phyloP scores from a whole-genome alignment of 2,888 invertebrate species.

The Lordiphosa andalusiaca region DNA sequence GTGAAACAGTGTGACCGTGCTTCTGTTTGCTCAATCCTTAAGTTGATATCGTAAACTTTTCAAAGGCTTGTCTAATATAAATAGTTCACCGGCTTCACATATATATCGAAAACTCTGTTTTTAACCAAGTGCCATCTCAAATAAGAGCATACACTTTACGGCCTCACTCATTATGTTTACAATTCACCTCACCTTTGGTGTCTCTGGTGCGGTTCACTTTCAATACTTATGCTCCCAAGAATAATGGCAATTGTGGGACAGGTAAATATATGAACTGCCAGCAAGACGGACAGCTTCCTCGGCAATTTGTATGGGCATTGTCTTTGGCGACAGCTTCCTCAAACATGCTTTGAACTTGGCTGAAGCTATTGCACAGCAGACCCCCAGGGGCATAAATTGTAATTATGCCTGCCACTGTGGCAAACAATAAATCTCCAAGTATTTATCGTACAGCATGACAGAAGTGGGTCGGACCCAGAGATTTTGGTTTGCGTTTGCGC shows the following conservation, averaged over 20 bases:
- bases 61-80: no score
- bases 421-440: conserved; percentile 69
- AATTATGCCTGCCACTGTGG: conserved; percentile 70
- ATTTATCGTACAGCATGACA: conserved; percentile 73
- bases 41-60: no score
- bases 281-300: conserved; percentile 55
- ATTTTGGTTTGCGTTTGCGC: not conserved
- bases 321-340: conserved; percentile 70
- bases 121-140: no score
- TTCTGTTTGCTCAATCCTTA: no score
- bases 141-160: conserved; percentile 24
- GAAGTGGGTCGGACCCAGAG: conserved; percentile 60
- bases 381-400: conserved; percentile 67
- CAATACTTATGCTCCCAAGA: conserved; percentile 47
- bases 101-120: no score
- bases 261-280: conserved; percentile 43
- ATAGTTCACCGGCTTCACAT: no score
- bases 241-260: conserved; percentile 66
- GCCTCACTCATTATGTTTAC: not conserved
- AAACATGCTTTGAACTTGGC: conserved; percentile 68
- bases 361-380: conserved; percentile 14
- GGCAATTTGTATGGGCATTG: conserved; percentile 64
- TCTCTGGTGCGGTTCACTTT: conserved; percentile 41
- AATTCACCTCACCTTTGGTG: conserved; percentile 1
- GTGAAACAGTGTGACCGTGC: no score